These are phyloP conservation scores for Cephus nigrinus DNA, from an alignment of 2,888 invertebrate species.

Conservation along the genomic window DNA sequence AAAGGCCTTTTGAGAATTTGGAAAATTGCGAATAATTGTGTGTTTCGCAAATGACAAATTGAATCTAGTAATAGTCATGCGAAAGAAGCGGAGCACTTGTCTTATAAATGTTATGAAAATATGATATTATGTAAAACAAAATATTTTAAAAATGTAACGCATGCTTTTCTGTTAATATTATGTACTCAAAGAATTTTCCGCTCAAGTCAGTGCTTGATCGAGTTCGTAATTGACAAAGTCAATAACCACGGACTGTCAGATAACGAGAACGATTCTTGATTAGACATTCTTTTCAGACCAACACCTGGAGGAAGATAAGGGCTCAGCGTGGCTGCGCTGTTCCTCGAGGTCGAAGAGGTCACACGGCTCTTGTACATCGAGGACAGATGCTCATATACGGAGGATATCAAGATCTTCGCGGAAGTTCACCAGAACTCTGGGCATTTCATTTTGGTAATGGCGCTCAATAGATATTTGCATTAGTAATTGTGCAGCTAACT, in stretches of 20 bases:
- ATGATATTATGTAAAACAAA: too few relatives aligned
- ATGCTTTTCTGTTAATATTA: too few relatives aligned
- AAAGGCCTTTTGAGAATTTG: too few relatives aligned
- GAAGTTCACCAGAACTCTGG: conserved; percentile 89
- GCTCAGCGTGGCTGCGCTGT: conserved; percentile 70
- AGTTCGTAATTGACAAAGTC: too few relatives aligned
- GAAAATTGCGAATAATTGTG: background rate
- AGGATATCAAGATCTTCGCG: conserved; percentile 86
- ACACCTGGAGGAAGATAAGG: conserved; percentile 73
- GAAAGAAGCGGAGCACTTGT: too few relatives aligned
- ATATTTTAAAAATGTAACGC: too few relatives aligned
- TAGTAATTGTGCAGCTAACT: too few relatives aligned
- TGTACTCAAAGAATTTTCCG: too few relatives aligned
- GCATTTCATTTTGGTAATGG: conserved; percentile 84
- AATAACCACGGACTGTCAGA: background rate
- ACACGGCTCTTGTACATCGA: conserved; percentile 82
- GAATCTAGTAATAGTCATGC: too few relatives aligned
- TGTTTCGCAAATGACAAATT: background rate
- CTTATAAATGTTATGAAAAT: too few relatives aligned
- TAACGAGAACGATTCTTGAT: conserved; percentile 5
- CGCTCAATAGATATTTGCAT: background rate
- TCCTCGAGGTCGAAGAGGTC: conserved; percentile 85
- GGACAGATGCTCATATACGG: conserved; percentile 87
- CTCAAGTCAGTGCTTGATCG: too few relatives aligned
- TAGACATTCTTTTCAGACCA: conserved; percentile 61